Evolutionary conservation across 2,888 invertebrate genomes (phyloP).

Genomic region (Galerucella nymphaeae): DNA sequence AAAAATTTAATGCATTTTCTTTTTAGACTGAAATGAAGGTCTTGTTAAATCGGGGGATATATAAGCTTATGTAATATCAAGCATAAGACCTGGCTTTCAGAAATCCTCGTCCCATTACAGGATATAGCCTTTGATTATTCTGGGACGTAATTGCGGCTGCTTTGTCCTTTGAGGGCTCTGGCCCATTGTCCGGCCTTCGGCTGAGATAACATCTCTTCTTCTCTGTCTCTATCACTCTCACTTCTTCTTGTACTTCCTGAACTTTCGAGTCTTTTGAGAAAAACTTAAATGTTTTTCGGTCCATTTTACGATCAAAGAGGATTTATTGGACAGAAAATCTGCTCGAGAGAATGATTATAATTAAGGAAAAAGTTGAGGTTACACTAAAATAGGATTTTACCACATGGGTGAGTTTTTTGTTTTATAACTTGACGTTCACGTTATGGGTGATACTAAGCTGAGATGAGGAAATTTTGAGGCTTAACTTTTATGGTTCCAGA

Average conservation of each 20-base stretch:
- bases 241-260: slow-evolving; percentile 19
- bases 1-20: slow-evolving; percentile 57
- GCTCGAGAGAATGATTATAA: slow-evolving; percentile 34
- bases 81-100: slow-evolving; percentile 41
- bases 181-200: slow-evolving; percentile 59
- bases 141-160: slow-evolving; percentile 61
- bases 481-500: no score
- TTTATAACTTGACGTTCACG: no score
- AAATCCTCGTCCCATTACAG: slow-evolving; percentile 60
- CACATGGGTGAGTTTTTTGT: no score
- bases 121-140: slow-evolving; percentile 64
- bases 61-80: slow-evolving; percentile 46
- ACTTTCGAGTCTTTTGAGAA: slow-evolving; percentile 12
- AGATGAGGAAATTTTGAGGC: no score
- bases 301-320: slow-evolving; percentile 42
- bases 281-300: slow-evolving; percentile 38
- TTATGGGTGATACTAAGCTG: no score
- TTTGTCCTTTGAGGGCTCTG: slow-evolving; percentile 60
- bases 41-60: slow-evolving; percentile 47
- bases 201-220: slow-evolving; percentile 48
- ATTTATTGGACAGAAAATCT: slow-evolving; percentile 35
- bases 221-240: slow-evolving; percentile 25
- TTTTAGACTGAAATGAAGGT: slow-evolving; percentile 55
- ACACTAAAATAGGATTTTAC: not conserved
- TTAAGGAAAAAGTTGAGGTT: slow-evolving; percentile 29